These are phyloP conservation scores for Netta rufina DNA, from an alignment of 2,797 vertebrate species.

Conservation along the genomic window DNA sequence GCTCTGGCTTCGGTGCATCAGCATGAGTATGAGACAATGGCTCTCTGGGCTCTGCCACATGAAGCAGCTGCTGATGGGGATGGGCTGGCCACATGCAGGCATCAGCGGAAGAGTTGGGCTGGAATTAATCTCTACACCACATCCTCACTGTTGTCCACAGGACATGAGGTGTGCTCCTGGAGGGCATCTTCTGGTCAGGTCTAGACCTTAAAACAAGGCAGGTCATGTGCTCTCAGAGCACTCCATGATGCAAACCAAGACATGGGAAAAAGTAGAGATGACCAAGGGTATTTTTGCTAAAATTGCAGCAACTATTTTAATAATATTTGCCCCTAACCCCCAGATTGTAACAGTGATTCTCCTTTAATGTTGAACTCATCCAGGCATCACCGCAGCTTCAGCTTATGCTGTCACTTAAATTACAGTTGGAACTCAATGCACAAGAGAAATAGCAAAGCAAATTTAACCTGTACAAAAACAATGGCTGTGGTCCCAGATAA, in stretches of 20 bases:
- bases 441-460: background rate
- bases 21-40: rapidly evolving
- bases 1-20: too few relatives aligned
- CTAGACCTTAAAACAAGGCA: background rate
- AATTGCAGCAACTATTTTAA: background rate
- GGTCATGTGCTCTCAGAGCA: rapidly evolving
- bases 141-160: background rate
- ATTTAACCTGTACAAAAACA: background rate
- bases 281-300: background rate
- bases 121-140: rapidly evolving
- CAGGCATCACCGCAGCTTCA: background rate
- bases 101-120: too few relatives aligned
- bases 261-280: background rate
- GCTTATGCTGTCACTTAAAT: background rate
- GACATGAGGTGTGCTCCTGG: background rate
- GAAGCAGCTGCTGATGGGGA: background rate
- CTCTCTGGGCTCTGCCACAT: rapidly evolving
- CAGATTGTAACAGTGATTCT: background rate
- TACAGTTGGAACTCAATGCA: background rate
- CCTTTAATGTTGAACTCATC: background rate
- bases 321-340: background rate
- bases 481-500: background rate
- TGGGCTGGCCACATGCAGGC: background rate
- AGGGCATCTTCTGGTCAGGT: background rate
- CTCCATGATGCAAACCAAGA: background rate